phyloP scores from a whole-genome alignment of 2,797 vertebrate genomes.

The Anomalospiza imberbis region DNA sequence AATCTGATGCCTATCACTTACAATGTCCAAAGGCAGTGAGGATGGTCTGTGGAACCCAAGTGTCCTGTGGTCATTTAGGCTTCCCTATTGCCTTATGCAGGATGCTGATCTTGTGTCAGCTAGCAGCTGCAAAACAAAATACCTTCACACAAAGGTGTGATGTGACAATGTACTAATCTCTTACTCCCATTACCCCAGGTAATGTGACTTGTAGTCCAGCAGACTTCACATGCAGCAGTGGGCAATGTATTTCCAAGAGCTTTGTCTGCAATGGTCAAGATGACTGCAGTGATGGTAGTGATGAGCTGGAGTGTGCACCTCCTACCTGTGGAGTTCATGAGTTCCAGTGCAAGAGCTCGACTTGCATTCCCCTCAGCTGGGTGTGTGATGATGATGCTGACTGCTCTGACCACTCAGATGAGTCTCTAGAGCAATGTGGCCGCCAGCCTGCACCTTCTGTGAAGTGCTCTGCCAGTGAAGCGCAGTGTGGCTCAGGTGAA shows the following conservation, averaged over 20 bases:
- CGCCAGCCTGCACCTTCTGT: constrained; percentile 80
- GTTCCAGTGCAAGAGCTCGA: constrained; percentile 89
- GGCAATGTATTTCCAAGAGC: constrained; percentile 90
- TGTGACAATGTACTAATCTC: background rate
- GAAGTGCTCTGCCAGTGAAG: constrained; percentile 86
- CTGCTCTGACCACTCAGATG: constrained; percentile 92
- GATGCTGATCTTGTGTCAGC: background rate
- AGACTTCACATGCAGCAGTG: constrained; percentile 92
- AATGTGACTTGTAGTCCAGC: constrained; percentile 90
- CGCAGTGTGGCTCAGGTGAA: constrained; percentile 89
- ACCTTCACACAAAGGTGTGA: background rate
- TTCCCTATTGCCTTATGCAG: background rate
- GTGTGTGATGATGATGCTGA: constrained; percentile 95
- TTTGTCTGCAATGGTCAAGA: constrained; percentile 95
- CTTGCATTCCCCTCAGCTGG: constrained; percentile 92
- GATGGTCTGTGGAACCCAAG: background rate
- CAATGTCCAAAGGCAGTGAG: background rate
- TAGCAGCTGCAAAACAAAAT: background rate
- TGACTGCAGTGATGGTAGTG: constrained; percentile 90
- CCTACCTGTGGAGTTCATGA: constrained; percentile 88
- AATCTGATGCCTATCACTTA: background rate
- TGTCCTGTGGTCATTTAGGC: background rate
- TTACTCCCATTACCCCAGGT: constrained; percentile 70
- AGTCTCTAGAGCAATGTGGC: constrained; percentile 88
- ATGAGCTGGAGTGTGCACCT: constrained; percentile 85